Evolutionary conservation across 2,113 vertebrate genomes (phyloP).

Genomic region (Microcebus griseorufus): DNA sequence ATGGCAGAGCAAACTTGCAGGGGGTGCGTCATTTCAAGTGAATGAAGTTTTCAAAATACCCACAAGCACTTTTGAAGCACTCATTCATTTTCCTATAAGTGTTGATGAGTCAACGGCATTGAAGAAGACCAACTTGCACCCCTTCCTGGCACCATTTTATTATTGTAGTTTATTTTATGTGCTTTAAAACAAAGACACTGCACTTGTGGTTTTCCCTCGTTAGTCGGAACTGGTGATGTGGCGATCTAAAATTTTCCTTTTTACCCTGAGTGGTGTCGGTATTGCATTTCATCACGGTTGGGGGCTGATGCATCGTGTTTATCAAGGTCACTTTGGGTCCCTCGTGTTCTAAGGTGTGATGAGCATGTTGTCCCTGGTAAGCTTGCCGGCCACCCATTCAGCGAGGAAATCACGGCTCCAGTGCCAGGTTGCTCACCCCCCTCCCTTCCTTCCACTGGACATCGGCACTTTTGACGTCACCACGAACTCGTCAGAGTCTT

Average conservation of each 20-base stretch:
- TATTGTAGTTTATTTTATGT: background rate
- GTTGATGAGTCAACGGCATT: accelerated
- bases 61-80: background rate
- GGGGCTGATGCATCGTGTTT: too few relatives aligned
- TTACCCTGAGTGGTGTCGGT: background rate
- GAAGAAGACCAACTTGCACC: background rate
- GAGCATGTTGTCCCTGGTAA: background rate
- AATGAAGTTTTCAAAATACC: background rate
- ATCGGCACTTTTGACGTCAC: accelerated
- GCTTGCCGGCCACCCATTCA: too few relatives aligned
- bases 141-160: background rate
- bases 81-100: background rate
- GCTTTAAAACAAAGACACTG: background rate
- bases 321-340: background rate
- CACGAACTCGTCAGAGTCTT: background rate
- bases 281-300: background rate
- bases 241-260: background rate
- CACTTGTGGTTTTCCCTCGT: background rate
- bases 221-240: background rate
- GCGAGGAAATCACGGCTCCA: accelerated
- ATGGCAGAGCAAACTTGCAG: background rate
- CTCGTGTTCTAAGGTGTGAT: background rate
- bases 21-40: background rate
- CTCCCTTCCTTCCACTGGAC: accelerated
- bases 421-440: accelerated